These are phyloP conservation scores for Amblyopsis rosae DNA, from an alignment of 2,113 vertebrate species.

Conservation along the genomic window DNA sequence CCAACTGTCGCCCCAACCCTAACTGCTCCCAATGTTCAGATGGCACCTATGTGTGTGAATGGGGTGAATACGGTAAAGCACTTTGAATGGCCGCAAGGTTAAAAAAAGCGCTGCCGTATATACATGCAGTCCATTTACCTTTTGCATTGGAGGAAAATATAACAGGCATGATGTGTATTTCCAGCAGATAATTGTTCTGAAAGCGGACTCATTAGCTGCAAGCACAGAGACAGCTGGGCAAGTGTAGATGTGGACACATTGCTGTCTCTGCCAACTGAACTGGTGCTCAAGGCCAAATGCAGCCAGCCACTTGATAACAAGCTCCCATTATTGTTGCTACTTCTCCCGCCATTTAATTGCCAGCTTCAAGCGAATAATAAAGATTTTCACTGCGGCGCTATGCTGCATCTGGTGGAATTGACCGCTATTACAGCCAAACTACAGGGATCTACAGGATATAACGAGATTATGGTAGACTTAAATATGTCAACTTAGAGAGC, in stretches of 20 bases:
- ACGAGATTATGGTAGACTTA: no score
- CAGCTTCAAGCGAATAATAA: background rate
- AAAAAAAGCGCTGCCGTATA: no score
- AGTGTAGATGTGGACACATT: background rate
- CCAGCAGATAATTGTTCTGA: slow-evolving; percentile 1
- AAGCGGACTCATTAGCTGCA: background rate
- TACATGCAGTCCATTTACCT: no score
- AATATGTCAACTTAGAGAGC: no score
- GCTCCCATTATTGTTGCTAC: background rate
- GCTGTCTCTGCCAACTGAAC: background rate
- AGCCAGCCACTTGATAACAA: slow-evolving; percentile 6
- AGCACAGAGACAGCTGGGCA: background rate
- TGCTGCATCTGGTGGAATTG: background rate
- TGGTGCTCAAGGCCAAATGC: background rate
- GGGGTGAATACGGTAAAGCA: no score
- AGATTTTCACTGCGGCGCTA: background rate
- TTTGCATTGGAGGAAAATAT: background rate
- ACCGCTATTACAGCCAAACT: background rate
- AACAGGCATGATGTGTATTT: background rate
- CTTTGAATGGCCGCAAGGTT: no score
- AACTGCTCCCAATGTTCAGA: no score
- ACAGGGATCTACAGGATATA: background rate
- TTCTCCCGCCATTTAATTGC: slow-evolving; percentile 3
- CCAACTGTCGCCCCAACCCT: no score
- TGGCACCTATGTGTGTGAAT: no score